Base-by-base conservation (phyloP, 2,797 vertebrate species). In the Sparus aurata region DNA sequence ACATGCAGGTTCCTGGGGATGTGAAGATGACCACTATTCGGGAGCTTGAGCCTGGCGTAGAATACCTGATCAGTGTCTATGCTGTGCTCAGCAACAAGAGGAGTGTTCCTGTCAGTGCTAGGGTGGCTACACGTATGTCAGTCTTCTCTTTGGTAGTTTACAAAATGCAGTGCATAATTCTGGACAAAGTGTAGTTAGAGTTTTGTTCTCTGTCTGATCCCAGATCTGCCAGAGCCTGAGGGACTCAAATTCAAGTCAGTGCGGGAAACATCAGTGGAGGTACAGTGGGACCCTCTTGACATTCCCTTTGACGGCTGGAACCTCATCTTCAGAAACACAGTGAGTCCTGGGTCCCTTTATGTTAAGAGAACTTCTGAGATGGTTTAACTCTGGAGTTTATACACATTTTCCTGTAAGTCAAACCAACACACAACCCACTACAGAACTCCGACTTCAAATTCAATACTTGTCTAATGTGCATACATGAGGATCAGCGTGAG, bases 191-290 rank as follows among this genome's bases (percentile, higher is more conserved):
- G 20, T 49, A 34, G 16, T 71, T 3, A 75, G 4, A 59, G 2
- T 57, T 80, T 75, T n/a, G 12, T 25, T 66, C 5, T 61, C 12
- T 80, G 55, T 60, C 75, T 76, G 38, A 38, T 38, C 46, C n/a
- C 87, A 99, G 98, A 99, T 92, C 93, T 99, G 64, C 98, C 98
- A 20, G 96, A 97, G 83, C 98, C 98, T 3, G 98, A 99, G 82
- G 98, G 98, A 30, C 95, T 99, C 58, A 99, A 94, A 84, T 99
- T 99, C 93, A 99, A 98, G 91, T 97, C 98, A 4, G 95, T 99
- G 58, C 95, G 93, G 85, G 98, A 99, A 91, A 97, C 98, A 0
- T 97, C 97, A 0, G 97, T 99, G 59, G 97, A 98, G 82, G 98
- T 99, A 75, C 96, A 98, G 81, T 99, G 98, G 98, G 98, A 99